These are phyloP conservation scores for Darevskia nairensis DNA, from an alignment of 2,797 vertebrate species.

Conservation along the genomic window DNA sequence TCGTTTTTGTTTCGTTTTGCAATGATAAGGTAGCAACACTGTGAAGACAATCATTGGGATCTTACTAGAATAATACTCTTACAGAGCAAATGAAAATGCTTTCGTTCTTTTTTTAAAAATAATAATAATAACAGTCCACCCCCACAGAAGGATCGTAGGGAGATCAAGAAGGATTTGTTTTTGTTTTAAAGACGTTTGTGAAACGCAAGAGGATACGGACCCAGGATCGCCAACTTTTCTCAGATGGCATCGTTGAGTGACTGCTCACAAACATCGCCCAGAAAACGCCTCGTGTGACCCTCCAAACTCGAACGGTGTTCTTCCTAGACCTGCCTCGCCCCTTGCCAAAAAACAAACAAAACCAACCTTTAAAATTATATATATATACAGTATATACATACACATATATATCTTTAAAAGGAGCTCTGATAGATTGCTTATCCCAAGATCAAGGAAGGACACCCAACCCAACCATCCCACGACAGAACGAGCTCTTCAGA, in stretches of 20 bases:
- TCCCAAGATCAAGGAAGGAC: constrained; percentile 76
- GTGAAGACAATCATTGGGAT: constrained; percentile 99
- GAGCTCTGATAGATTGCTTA: constrained; percentile 74
- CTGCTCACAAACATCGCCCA: constrained; percentile 63
- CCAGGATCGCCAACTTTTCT: constrained; percentile 76
- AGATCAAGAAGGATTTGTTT: constrained; percentile 50
- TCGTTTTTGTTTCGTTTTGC: constrained; percentile 54
- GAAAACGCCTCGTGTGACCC: constrained; percentile 70
- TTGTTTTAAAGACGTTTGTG: constrained; percentile 70
- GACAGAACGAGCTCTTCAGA: constrained; percentile 76
- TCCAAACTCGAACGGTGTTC: constrained; percentile 82
- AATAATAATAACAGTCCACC: constrained; percentile 57
- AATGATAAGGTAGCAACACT: constrained; percentile 92
- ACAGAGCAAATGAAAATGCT: constrained; percentile 47
- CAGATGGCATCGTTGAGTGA: constrained; percentile 69
- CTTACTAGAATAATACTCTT: constrained; percentile 78
- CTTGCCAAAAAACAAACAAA: constrained; percentile 82
- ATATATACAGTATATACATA: neutral
- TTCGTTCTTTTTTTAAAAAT: constrained; percentile 3
- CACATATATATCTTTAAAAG: constrained; percentile 20
- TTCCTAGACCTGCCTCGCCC: constrained; percentile 64
- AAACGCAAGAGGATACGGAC: constrained; percentile 78
- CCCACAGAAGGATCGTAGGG: constrained; percentile 61
- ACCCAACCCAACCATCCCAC: constrained; percentile 33
- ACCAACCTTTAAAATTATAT: neutral